Conservation (phyloP, 2,113 vertebrate genomes). For the Eretmochelys imbricata region DNA sequence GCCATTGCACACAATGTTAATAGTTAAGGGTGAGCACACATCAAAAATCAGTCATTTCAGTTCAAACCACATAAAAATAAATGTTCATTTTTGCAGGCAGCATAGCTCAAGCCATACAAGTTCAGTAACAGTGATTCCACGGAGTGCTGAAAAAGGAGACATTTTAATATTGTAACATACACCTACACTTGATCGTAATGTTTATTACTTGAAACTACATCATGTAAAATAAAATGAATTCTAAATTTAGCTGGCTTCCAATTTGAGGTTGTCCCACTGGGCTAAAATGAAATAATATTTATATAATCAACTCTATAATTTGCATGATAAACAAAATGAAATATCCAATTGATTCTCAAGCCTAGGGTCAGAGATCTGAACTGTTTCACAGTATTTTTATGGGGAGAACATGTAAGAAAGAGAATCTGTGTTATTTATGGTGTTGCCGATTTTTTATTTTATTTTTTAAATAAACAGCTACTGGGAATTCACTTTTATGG, state of each 20-base stretch:
- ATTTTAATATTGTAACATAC: constrained; percentile 53
- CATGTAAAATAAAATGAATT: constrained; percentile 11
- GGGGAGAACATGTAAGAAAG: constrained; percentile 15
- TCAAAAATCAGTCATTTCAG: constrained; percentile 50
- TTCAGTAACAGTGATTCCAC: constrained; percentile 10
- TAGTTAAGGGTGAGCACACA: constrained; percentile 56
- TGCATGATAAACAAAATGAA: constrained; percentile 42
- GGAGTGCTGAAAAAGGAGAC: constrained; percentile 25
- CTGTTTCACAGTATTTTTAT: neutral
- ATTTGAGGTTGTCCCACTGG: constrained; percentile 1
- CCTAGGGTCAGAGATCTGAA: neutral
- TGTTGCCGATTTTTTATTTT: constrained; percentile 12
- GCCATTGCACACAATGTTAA: constrained; percentile 40
- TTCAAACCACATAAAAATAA: constrained; percentile 57
- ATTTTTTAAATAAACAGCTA: constrained; percentile 11
- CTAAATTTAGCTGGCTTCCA: constrained; percentile 42
- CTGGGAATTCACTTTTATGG: neutral
- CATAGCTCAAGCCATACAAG: neutral
- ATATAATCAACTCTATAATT: constrained; percentile 35
- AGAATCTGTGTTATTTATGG: constrained; percentile 28
- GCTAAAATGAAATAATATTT: constrained; percentile 45
- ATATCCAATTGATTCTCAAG: constrained; percentile 16
- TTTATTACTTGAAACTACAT: constrained; percentile 58
- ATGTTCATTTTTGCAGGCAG: constrained; percentile 9
- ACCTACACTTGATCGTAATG: constrained; percentile 41